These are phyloP conservation scores for Petrolisthes manimaculis DNA, from an alignment of 2,888 invertebrate species.

Conservation along the genomic window DNA sequence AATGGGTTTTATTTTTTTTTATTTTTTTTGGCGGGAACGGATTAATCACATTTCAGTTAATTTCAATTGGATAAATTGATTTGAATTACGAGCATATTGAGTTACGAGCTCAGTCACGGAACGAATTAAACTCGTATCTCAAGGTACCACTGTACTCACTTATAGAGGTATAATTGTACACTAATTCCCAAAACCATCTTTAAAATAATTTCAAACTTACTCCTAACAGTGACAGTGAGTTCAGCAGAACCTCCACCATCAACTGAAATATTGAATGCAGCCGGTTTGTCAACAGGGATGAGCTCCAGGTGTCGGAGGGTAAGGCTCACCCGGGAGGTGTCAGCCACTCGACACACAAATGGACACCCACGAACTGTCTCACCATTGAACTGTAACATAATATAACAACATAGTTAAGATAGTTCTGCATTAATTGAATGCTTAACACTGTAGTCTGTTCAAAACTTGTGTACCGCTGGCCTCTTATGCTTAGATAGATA, in stretches of 20 bases:
- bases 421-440: background rate
- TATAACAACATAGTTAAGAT: background rate
- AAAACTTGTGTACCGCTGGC: no score
- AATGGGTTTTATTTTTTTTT: no score
- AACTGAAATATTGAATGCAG: slow-evolving; percentile 84
- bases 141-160: no score
- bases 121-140: no score
- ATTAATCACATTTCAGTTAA: no score
- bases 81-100: no score
- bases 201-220: slow-evolving; percentile 67
- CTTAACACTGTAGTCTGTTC: no score
- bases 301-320: slow-evolving; percentile 83
- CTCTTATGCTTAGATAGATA: no score
- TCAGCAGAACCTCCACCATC: slow-evolving; percentile 81
- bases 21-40: no score
- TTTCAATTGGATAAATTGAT: no score
- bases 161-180: background rate
- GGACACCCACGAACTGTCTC: slow-evolving; percentile 90
- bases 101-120: no score
- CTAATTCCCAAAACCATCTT: slow-evolving; percentile 7
- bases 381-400: slow-evolving; percentile 80
- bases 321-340: slow-evolving; percentile 81
- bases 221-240: slow-evolving; percentile 86
- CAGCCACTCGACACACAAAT: slow-evolving; percentile 86
- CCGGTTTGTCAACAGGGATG: slow-evolving; percentile 85